phyloP scores from a whole-genome alignment of 1,140 invertebrate species.

The Micrasema longulum region DNA sequence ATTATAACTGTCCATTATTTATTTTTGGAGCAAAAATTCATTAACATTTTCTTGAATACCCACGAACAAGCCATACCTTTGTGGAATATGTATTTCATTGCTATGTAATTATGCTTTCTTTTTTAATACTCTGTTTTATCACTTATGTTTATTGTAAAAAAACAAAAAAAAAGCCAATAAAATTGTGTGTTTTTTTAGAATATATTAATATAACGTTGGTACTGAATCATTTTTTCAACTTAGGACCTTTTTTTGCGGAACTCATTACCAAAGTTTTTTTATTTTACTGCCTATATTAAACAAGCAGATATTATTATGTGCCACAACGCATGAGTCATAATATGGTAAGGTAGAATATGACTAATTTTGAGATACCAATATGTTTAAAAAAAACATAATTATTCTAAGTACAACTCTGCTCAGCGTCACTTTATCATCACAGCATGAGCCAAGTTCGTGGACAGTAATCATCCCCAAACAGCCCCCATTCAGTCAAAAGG shows the following conservation, averaged over 20 bases:
- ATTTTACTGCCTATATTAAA: background rate
- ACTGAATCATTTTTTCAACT: background rate
- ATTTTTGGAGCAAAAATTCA: no score
- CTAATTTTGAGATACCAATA: background rate
- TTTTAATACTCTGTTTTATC: no score
- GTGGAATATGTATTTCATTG: no score
- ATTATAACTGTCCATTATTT: no score
- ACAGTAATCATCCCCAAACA: slow-evolving; percentile 10
- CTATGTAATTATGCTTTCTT: no score
- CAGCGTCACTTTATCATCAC: slow-evolving; percentile 25
- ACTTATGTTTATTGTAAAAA: no score
- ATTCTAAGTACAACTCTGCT: slow-evolving; percentile 13
- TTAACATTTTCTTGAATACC: no score
- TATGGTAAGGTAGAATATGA: background rate
- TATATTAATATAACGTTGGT: no score
- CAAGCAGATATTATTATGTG: background rate
- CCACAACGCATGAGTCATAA: background rate
- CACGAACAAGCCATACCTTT: no score
- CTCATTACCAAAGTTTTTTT: background rate
- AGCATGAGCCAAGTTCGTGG: slow-evolving; percentile 13
- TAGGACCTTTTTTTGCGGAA: background rate
- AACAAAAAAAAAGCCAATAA: no score
- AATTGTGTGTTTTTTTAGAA: no score
- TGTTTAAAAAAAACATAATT: no score
- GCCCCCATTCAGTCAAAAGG: slow-evolving; percentile 26